Base-by-base conservation (phyloP, 2,797 vertebrate species). In the Tachyglossus aculeatus region DNA sequence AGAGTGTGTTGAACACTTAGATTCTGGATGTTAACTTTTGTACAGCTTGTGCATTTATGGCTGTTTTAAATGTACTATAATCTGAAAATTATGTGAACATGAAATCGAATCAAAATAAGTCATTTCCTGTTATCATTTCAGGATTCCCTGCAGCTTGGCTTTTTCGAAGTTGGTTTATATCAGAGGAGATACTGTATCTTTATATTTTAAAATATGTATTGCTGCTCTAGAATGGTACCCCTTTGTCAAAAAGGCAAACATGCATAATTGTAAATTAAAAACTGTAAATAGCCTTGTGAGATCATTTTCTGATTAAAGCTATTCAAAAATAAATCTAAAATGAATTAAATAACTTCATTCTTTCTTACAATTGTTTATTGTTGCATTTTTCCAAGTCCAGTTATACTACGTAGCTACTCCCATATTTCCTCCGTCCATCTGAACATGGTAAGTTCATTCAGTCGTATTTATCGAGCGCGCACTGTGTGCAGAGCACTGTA, bases 151-250 rank as follows among this genome's bases (percentile, higher is more conserved):
- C 86, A 88, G 68, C 81, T 86, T 82, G 68, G 70, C 87, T 87
- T 87, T 86, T 76, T 81, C 69, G 43, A 56, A 80, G 71, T 77
- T 77, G 69, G 85, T 93, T 90, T 87, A 86, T 87, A 88, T 81
- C 78, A 84, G 81, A 90, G 87, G 80, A 81, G 80, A 88, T 88
- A 78, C 80, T 79, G 78, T 88, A 86, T 90, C 89, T 90, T 90
- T 89, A 86, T 91, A 89, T 88, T 86, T 88, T 83, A 89, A 70
- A 87, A 86, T 79, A 76, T 76, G 71, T 90, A 87, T 85, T 91
- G 92, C 93, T 94, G 93, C 92, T 93, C 84, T 87, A 85, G 86
- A 92, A 91, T 86, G 93, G 93, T 94, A 93, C 93, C 91, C 87
- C 82, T 71, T 88, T 91, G 90, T 93, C 89, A 87, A 87, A 81